Evolutionary conservation across 2,888 invertebrate genomes (phyloP).

Genomic region (Oscheius sp.): DNA sequence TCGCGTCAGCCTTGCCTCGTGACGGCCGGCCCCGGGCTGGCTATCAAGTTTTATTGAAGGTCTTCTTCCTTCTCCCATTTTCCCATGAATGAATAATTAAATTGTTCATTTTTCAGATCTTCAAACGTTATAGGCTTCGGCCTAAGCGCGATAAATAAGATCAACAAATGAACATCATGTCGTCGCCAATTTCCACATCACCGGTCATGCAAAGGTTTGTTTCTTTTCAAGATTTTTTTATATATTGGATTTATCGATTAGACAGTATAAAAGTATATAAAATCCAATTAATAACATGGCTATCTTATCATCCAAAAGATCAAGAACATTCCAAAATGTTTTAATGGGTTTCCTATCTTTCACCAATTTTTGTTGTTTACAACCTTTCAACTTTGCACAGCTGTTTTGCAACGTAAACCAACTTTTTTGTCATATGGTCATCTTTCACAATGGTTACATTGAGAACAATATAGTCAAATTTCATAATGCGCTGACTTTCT

Average conservation of each 20-base stretch:
- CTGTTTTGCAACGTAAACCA: too few species aligned
- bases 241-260: too few species aligned
- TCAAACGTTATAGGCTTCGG: slow-evolving; percentile 17
- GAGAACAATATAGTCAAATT: neutral
- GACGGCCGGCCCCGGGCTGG: slow-evolving; percentile 8
- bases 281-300: too few species aligned
- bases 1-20: slow-evolving; percentile 6
- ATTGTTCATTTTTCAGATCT: neutral
- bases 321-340: too few species aligned
- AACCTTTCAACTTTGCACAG: too few species aligned
- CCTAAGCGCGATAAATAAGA: neutral
- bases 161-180: slow-evolving; percentile 3
- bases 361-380: too few species aligned
- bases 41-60: too few species aligned
- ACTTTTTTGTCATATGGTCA: too few species aligned
- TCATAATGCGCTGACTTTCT: too few species aligned
- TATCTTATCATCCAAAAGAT: too few species aligned
- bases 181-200: neutral
- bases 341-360: too few species aligned
- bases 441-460: neutral
- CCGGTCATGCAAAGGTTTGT: slow-evolving; percentile 5
- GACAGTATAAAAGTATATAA: too few species aligned
- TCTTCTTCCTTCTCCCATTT: neutral
- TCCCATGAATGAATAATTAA: neutral
- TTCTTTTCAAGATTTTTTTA: neutral